These are phyloP conservation scores for Myrmecobius fasciatus DNA, from an alignment of 2,113 vertebrate species.

Conservation along the genomic window DNA sequence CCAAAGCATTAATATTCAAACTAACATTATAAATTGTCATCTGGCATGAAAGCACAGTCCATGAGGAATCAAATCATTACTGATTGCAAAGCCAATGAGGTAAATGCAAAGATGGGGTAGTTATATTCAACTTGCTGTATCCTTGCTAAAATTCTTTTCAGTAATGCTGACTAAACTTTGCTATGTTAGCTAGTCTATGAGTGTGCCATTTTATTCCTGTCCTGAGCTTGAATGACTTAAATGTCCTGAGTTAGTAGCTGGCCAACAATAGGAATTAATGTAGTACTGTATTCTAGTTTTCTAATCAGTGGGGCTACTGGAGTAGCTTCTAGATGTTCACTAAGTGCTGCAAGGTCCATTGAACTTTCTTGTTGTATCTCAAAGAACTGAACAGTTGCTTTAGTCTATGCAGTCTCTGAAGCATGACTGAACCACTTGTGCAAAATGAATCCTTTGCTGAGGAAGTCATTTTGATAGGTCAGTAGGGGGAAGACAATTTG, in stretches of 20 bases:
- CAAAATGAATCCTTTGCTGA: conserved; percentile 53
- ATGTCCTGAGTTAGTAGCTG: background rate
- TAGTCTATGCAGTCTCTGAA: conserved; percentile 58
- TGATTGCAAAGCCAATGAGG: background rate
- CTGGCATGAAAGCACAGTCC: background rate
- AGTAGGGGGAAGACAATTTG: conserved; percentile 66
- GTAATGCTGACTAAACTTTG: background rate
- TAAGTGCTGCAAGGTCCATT: background rate
- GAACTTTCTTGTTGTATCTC: background rate
- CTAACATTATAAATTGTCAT: background rate
- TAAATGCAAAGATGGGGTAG: background rate
- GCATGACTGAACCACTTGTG: conserved; percentile 73
- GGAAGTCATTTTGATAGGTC: conserved; percentile 66
- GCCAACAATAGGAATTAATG: background rate
- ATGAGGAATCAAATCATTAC: background rate
- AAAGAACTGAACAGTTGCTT: conserved; percentile 65
- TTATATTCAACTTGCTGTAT: background rate
- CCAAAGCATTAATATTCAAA: background rate
- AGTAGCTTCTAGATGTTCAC: background rate
- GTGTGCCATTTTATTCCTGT: background rate
- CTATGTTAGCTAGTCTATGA: background rate
- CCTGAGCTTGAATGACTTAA: background rate
- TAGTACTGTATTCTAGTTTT: background rate
- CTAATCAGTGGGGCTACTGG: background rate
- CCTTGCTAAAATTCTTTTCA: background rate